Evolutionary conservation across 2,113 vertebrate species (phyloP).

Genomic region (Caretta caretta): DNA sequence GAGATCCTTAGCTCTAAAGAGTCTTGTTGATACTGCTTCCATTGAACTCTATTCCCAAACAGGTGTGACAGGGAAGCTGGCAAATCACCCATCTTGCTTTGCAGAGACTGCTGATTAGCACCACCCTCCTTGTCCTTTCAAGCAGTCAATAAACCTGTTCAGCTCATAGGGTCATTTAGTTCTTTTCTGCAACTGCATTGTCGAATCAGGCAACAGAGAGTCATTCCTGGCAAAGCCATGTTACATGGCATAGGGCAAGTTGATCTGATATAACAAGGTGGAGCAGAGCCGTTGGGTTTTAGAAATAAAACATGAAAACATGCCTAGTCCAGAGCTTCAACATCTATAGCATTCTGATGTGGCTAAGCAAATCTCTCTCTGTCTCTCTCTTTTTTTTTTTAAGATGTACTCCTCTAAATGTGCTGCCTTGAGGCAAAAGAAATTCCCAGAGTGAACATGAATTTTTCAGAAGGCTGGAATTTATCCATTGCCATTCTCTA

Average conservation of each 20-base stretch:
- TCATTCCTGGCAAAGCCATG: not conserved
- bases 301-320: not conserved
- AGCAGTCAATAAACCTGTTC: not conserved
- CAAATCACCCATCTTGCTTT: not conserved
- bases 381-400: not conserved
- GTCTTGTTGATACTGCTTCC: not conserved
- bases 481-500: conserved; percentile 43
- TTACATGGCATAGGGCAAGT: not conserved
- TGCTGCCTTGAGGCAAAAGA: conserved; percentile 41
- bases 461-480: conserved; percentile 62
- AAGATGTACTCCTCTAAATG: conserved; percentile 54
- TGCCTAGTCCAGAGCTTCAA: not conserved
- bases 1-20: not conserved
- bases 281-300: not conserved
- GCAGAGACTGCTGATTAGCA: not conserved
- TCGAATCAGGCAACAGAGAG: not conserved
- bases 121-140: not conserved
- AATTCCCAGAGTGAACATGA: conserved; percentile 60
- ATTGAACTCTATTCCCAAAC: not conserved
- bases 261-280: not conserved
- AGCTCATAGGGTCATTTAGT: not conserved
- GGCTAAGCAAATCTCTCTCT: conserved; percentile 5
- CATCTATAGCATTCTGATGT: not conserved
- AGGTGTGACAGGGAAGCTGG: not conserved
- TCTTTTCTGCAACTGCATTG: not conserved